Evolutionary conservation across 1,140 invertebrate genomes (phyloP), one percentile per base, ranked within the genome.

Genomic region (Pemphigus obesinymphae): DNA sequence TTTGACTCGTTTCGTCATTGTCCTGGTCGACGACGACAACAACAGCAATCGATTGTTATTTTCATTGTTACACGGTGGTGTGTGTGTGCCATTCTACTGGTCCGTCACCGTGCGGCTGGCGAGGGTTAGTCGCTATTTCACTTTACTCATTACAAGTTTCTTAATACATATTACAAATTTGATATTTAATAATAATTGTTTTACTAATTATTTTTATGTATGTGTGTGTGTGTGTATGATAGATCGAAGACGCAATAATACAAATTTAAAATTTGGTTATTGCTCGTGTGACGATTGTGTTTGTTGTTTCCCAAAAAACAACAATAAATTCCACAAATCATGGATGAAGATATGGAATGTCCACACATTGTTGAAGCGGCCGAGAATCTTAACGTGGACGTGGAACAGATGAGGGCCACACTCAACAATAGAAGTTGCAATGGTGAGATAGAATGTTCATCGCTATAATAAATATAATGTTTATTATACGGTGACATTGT

Each of bases 361-460:
- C 23, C 37, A 1, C 76, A 80, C 15, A 43, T 80, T n/a, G n/a
- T 6, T 1, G 76, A 80, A 26, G 76, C 55, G 1, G 76, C 37
- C 13, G n/a, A 43, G 13, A 61, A 80, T 1, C 2, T 80, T 3
- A 58, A 80, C 20, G 58, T 80, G 13, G 55, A 80, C 20, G 76
- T 63, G 0, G 53, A 80, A 1, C 29, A 80, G 23, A 80, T 80
- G 10, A 80, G 55, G 17, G 53, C 15, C 23, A 80, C 76, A 4
- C 53, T 80, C 13, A 80, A 80, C 23, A 80, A 80, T 7, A 80
- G 76, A 34, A 63, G 76, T 80, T 80, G 76, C 23, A 80, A 61
- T 29, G 55, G 76, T 80, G 37, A 80, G 55, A 26, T 34, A 6
- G 6, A 34, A 23, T 17, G 8, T 23, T 5, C 8, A 43, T 76